Evolutionary conservation across 2,113 vertebrate species (phyloP).

Genomic region (Laticauda colubrina): DNA sequence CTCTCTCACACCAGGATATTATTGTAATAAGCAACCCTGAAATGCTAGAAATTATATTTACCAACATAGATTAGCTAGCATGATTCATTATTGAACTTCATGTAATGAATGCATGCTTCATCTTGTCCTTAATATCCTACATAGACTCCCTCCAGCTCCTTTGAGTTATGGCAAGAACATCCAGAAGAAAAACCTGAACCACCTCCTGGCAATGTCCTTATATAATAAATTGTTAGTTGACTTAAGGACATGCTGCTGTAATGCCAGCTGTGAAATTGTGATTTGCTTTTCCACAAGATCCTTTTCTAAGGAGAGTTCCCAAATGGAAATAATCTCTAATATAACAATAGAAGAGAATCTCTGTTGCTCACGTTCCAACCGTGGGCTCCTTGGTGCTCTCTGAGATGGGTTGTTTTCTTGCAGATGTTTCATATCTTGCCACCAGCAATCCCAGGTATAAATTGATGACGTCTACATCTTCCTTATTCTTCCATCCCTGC

Average conservation of each 20-base stretch:
- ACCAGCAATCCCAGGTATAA: background rate
- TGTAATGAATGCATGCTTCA: slow-evolving; percentile 31
- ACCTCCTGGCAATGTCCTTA: slow-evolving; percentile 42
- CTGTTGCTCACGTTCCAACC: too few relatives aligned
- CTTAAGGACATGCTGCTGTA: slow-evolving; percentile 22
- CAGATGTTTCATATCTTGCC: background rate
- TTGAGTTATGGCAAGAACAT: slow-evolving; percentile 59
- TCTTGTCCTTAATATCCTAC: slow-evolving; percentile 30
- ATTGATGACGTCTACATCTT: background rate
- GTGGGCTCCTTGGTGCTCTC: background rate
- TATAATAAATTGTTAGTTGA: slow-evolving; percentile 47
- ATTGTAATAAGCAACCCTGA: slow-evolving; percentile 27
- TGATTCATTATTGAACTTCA: slow-evolving; percentile 40
- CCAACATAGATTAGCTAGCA: slow-evolving; percentile 46
- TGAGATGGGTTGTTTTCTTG: background rate
- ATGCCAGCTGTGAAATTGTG: slow-evolving; percentile 12
- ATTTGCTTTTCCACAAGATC: background rate
- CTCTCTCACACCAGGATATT: slow-evolving; percentile 15
- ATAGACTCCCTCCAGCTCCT: slow-evolving; percentile 40
- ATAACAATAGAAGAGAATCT: background rate
- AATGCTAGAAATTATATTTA: slow-evolving; percentile 53
- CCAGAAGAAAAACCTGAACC: slow-evolving; percentile 49
- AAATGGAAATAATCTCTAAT: background rate
- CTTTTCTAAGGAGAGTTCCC: background rate
- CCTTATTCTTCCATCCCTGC: too few relatives aligned